These are phyloP conservation scores for Nemopilema nomurai DNA, from an alignment of 30 jellyfish, hydroid and myxozoan species.

Conservation along the genomic window DNA sequence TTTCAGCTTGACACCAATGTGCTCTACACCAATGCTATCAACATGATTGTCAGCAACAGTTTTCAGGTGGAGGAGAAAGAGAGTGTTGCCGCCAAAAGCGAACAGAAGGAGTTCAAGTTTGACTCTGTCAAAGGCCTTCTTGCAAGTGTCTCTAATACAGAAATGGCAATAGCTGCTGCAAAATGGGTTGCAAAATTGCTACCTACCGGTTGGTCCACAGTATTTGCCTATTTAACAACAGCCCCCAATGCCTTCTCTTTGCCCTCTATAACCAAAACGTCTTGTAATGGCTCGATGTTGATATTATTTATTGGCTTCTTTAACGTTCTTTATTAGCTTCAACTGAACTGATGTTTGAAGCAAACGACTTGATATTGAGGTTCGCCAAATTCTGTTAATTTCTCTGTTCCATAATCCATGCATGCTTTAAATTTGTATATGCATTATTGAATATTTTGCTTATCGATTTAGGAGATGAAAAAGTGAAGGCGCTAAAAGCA, in stretches of 20 bases:
- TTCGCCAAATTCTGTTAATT: too few species aligned
- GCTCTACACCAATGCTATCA: constrained; percentile 78
- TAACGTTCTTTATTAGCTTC: too few species aligned
- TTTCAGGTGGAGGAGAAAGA: constrained; percentile 33
- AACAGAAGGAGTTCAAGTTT: constrained; percentile 52
- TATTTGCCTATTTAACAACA: too few species aligned
- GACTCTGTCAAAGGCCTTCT: constrained; percentile 65
- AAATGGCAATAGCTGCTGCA: constrained; percentile 81
- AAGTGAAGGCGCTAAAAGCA: constrained; percentile 76
- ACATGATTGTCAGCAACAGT: constrained; percentile 66
- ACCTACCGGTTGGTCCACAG: constrained; percentile 85
- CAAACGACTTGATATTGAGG: too few species aligned
- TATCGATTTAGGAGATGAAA: constrained; percentile 72
- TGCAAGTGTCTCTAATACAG: constrained; percentile 56
- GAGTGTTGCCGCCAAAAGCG: neutral
- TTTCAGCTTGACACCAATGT: constrained; percentile 74
- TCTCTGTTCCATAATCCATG: too few species aligned
- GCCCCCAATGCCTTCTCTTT: neutral
- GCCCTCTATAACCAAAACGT: neutral
- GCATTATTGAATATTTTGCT: too few species aligned
- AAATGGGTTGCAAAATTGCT: constrained; percentile 92
- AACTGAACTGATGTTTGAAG: too few species aligned
- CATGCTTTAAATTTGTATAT: too few species aligned
- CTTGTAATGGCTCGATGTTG: neutral
- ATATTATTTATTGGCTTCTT: too few species aligned